Conservation (phyloP, 1,140 invertebrate genomes). For the Drosophila biarmipes region DNA sequence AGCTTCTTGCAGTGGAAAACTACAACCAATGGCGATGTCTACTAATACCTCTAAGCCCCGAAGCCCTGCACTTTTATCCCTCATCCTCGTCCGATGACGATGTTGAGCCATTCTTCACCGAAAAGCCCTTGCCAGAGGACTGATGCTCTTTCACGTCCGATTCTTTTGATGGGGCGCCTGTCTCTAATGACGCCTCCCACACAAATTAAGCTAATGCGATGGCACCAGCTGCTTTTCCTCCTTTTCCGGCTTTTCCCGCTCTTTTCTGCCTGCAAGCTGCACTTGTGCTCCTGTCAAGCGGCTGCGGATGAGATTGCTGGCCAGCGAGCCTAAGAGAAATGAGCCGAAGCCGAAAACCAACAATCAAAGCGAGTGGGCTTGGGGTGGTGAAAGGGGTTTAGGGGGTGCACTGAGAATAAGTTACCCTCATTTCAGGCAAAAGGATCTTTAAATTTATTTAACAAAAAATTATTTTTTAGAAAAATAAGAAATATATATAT, state of each 20-base stretch:
- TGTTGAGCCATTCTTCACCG: slow-evolving; percentile 51
- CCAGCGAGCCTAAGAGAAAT: slow-evolving; percentile 66
- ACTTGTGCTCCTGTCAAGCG: slow-evolving; percentile 69
- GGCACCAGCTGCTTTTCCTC: slow-evolving; percentile 36
- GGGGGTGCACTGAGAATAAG: not conserved
- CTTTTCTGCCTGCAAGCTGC: slow-evolving; percentile 39
- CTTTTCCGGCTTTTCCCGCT: slow-evolving; percentile 13
- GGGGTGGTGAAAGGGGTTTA: not conserved
- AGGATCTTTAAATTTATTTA: too few species aligned
- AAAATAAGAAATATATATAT: too few species aligned
- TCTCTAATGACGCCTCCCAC: slow-evolving; percentile 73
- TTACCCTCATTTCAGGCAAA: not conserved
- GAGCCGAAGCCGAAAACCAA: slow-evolving; percentile 68
- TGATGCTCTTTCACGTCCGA: slow-evolving; percentile 53
- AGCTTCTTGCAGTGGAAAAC: not conserved
- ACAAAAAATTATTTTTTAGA: too few species aligned
- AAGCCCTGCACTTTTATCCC: not conserved
- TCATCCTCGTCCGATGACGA: slow-evolving; percentile 9
- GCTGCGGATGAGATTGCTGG: slow-evolving; percentile 42
- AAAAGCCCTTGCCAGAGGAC: slow-evolving; percentile 45
- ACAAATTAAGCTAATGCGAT: slow-evolving; percentile 78
- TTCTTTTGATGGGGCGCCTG: slow-evolving; percentile 58
- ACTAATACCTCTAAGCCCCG: slow-evolving; percentile 7
- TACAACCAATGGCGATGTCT: not conserved
- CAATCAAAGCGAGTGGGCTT: slow-evolving; percentile 56